Evolutionary conservation across 2,888 invertebrate genomes (phyloP), one percentile per base, ranked within the genome.

Genomic region (Polietes domitor): DNA sequence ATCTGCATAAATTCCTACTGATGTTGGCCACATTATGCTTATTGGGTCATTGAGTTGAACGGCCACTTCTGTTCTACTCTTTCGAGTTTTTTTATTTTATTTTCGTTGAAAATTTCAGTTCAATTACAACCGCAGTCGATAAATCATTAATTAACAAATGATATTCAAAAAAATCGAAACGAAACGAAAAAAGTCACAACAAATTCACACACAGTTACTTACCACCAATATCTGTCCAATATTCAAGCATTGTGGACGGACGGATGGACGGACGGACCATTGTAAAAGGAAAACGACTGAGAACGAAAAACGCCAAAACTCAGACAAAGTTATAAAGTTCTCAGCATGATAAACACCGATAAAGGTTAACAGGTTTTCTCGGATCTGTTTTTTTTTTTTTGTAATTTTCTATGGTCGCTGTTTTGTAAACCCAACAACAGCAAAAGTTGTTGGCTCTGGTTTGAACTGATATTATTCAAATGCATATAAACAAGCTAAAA

Each of bases 301-400:
- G 47, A 61, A 61, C 15, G 4, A 61, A 61, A n/a, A 43, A 43
- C 43, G 17, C 2, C 24, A 41, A 37, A 17, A 65, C 65, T 41
- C 43, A 12, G 61, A 77, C 65, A 58, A 78, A 80, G 41, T 50
- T 70, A 55, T 68, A 82, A 75, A 80, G 77, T 80, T 82, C 85
- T 82, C 85, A 80, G 80, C 82, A 82, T 82, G 77, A 80, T 75
- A 78, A 80, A 81, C 75, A 78, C 78, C 75, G 78, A 84, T 84
- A 82, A 85, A 85, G 80, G 82, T 82, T 85, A 85, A 82, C 82
- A 82, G 79, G 82, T 85, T 80, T 82, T 72, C 58, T 72, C 32
- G 32, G 61, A 43, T n/a, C n/a, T n/a, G n/a, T n/a, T n/a, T n/a
- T n/a, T n/a, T n/a, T n/a, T n/a, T 58, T 77, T 19, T 65, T 77